These are phyloP conservation scores for Drosophila parvula DNA, from an alignment of 1,140 invertebrate species.

Conservation along the genomic window DNA sequence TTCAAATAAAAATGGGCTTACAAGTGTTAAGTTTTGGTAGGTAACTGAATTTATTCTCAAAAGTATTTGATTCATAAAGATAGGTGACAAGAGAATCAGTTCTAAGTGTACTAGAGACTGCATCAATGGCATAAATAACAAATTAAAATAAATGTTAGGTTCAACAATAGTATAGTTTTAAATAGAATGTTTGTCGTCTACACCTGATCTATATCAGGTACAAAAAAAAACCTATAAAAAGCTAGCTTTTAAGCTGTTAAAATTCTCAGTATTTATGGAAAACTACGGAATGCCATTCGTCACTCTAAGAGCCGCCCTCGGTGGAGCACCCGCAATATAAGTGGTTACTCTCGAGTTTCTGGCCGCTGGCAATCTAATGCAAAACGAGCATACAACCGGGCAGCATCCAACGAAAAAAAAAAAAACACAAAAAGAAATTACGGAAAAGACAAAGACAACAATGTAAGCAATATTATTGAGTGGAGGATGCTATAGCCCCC, in stretches of 20 bases:
- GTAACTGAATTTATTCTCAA: too few relatives aligned
- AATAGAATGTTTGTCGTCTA: too few relatives aligned
- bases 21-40: too few relatives aligned
- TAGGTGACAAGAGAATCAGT: too few relatives aligned
- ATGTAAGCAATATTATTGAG: constrained; percentile 35
- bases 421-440: constrained; percentile 1
- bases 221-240: too few relatives aligned
- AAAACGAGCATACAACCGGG: constrained; percentile 20
- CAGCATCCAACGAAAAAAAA: constrained; percentile 12
- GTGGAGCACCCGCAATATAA: constrained; percentile 5
- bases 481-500: constrained; percentile 21
- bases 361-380: constrained; percentile 46
- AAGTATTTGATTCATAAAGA: too few relatives aligned
- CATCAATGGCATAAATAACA: too few relatives aligned
- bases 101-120: too few relatives aligned
- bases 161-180: too few relatives aligned
- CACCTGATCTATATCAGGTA: not conserved
- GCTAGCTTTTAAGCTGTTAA: too few relatives aligned
- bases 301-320: not conserved
- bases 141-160: too few relatives aligned
- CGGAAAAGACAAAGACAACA: constrained; percentile 20
- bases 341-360: constrained; percentile 22
- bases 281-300: not conserved
- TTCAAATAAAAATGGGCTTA: too few relatives aligned
- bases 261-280: not conserved